These are phyloP conservation scores for Oostethus manadensis DNA, from an alignment of 2,113 vertebrate genomes.

Conservation along the genomic window DNA sequence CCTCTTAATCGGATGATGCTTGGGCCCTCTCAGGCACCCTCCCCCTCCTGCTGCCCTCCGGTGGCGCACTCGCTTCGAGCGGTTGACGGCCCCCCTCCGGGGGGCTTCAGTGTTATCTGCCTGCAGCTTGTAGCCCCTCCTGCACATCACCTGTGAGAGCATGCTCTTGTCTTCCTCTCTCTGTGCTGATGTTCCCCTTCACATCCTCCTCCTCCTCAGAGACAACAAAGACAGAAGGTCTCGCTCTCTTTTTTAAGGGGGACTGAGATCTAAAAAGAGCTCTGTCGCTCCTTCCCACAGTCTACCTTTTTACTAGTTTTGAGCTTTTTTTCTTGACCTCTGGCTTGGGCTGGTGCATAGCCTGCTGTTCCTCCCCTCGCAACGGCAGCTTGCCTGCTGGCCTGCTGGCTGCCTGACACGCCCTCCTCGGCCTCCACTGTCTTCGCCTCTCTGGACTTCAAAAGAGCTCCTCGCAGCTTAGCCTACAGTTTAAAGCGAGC, in stretches of 20 bases:
- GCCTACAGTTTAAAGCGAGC: conserved; percentile 16
- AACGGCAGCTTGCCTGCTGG: conserved; percentile 74
- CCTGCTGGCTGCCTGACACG: conserved; percentile 35
- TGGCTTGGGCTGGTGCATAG: conserved; percentile 78
- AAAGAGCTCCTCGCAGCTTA: conserved; percentile 30
- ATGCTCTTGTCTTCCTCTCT: conserved; percentile 31
- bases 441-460: conserved; percentile 16
- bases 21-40: conserved; percentile 36
- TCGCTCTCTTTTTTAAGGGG: conserved; percentile 20
- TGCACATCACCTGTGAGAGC: conserved; percentile 54
- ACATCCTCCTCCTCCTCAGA: conserved; percentile 50
- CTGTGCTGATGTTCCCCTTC: conserved; percentile 31
- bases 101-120: conserved; percentile 21
- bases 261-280: conserved; percentile 28
- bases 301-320: conserved; percentile 84
- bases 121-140: conserved; percentile 43
- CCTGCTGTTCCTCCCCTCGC: conserved; percentile 67
- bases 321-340: conserved; percentile 82
- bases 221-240: conserved; percentile 37
- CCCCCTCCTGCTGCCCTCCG: conserved; percentile 46
- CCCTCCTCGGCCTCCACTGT: conserved; percentile 40
- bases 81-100: conserved; percentile 25
- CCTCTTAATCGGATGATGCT: conserved; percentile 24
- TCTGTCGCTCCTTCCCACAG: conserved; percentile 15
- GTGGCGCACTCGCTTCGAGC: conserved; percentile 43